Evolutionary conservation across 2,797 vertebrate species (phyloP).

Genomic region (Coendou prehensilis): DNA sequence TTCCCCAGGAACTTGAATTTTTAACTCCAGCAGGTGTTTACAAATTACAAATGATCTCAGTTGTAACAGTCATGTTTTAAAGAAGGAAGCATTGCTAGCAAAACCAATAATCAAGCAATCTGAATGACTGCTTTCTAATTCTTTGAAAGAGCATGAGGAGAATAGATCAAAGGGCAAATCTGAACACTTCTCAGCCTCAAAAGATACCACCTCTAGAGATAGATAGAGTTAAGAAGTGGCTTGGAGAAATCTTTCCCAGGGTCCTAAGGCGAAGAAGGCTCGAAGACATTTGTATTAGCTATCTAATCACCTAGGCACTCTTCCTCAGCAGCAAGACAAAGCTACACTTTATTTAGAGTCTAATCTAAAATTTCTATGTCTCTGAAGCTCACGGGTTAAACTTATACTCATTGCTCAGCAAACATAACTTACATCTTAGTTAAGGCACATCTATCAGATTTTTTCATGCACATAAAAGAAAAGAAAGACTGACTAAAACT

Average conservation of each 20-base stretch:
- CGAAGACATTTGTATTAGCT: background rate
- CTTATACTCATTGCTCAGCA: background rate
- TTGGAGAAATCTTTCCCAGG: background rate
- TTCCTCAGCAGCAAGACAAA: background rate
- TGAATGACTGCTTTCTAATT: background rate
- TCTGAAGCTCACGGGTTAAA: background rate
- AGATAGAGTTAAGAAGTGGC: background rate
- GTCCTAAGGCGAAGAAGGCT: no score
- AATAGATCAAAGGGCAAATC: background rate
- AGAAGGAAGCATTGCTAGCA: background rate
- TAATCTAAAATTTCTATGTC: background rate
- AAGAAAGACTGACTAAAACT: background rate
- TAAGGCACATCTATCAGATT: background rate
- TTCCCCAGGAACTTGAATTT: background rate
- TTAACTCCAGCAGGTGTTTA: background rate
- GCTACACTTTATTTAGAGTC: background rate
- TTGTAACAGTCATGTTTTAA: background rate
- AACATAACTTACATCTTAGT: background rate
- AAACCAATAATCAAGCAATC: background rate
- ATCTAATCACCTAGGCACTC: background rate
- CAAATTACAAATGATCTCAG: background rate
- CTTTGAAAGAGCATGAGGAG: background rate
- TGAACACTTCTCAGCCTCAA: background rate
- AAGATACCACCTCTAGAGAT: background rate
- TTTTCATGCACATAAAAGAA: background rate